Conservation (phyloP, 2,888 invertebrate species). For the Hydrotaea cyrtoneurina region DNA sequence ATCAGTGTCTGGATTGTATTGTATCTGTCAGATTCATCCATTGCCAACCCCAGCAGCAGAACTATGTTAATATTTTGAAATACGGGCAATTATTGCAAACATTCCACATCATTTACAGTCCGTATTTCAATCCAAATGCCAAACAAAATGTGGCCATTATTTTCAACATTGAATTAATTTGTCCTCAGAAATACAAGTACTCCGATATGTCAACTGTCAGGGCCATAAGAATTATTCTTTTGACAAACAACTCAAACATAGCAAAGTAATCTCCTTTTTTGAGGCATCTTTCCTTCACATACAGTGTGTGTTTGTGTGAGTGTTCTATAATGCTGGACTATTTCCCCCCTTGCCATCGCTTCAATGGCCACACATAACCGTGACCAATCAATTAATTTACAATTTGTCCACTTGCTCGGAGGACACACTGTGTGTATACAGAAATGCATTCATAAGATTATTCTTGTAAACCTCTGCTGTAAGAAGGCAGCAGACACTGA, state of each 20-base stretch:
- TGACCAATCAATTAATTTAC: constrained; percentile 6
- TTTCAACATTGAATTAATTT: constrained; percentile 8
- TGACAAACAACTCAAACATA: neutral
- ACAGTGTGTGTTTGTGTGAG: neutral
- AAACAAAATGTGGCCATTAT: neutral
- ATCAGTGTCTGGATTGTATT: too few species aligned
- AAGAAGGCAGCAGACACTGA: neutral
- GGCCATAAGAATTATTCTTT: neutral
- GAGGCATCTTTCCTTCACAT: too few species aligned
- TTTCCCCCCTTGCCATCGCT: neutral
- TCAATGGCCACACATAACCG: neutral
- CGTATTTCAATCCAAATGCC: neutral
- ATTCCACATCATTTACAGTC: constrained; percentile 10
- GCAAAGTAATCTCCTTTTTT: neutral
- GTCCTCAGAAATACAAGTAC: neutral
- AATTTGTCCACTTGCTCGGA: constrained; percentile 8
- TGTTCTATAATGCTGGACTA: too few species aligned
- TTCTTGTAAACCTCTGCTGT: neutral
- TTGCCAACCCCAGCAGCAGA: too few species aligned
- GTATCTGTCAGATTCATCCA: too few species aligned
- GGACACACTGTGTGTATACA: neutral
- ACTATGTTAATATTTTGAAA: too few species aligned
- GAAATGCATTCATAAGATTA: neutral
- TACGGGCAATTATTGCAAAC: neutral
- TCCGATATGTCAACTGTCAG: constrained; percentile 27